These are phyloP conservation scores for Ormyrus nitidulus DNA, from an alignment of 2,888 invertebrate genomes.

Conservation along the genomic window DNA sequence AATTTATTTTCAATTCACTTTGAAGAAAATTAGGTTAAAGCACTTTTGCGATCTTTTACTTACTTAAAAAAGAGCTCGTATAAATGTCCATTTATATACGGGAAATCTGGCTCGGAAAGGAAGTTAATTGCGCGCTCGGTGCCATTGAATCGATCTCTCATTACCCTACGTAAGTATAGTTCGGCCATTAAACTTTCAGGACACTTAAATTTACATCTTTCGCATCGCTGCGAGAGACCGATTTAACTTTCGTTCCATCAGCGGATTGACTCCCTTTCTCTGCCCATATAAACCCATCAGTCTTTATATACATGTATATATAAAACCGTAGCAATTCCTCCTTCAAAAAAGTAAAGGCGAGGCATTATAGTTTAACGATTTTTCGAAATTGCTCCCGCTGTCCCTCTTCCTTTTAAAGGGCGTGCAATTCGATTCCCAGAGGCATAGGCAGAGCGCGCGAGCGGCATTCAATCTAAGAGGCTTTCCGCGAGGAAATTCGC, in stretches of 20 bases:
- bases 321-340: not conserved
- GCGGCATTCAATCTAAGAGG: constrained; percentile 13
- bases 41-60: too few species aligned
- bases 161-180: constrained; percentile 5
- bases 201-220: constrained; percentile 39
- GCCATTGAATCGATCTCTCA: constrained; percentile 32
- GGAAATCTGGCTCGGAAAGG: not conserved
- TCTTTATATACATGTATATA: not conserved
- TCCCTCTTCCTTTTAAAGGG: not conserved
- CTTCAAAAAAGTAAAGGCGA: not conserved
- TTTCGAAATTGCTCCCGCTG: not conserved
- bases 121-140: constrained; percentile 2
- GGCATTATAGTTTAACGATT: constrained; percentile 5
- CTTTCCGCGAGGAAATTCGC: constrained; percentile 34
- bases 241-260: constrained; percentile 32
- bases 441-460: not conserved
- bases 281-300: constrained; percentile 7
- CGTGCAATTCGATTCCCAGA: constrained; percentile 9
- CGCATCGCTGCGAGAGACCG: not conserved
- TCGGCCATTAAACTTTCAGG: constrained; percentile 36
- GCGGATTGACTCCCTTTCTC: constrained; percentile 21
- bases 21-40: too few species aligned
- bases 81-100: not conserved
- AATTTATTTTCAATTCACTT: too few species aligned
- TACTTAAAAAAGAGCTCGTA: not conserved